phyloP scores from a whole-genome alignment of 2,113 vertebrate genomes.

The Dromiciops gliroides region DNA sequence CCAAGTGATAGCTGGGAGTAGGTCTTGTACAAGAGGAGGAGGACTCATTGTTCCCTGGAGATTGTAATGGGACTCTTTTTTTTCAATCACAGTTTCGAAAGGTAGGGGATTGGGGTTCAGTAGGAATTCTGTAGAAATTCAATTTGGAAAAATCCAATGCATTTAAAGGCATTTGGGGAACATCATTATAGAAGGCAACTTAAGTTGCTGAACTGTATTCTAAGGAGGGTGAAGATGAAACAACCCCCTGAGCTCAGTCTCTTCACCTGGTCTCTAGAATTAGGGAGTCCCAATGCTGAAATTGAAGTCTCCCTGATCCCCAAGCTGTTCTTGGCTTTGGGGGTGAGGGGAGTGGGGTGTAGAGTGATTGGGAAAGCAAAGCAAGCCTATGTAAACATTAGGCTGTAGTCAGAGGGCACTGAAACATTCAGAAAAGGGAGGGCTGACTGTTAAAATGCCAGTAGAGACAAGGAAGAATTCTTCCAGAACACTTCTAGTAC shows the following conservation, averaged over 20 bases:
- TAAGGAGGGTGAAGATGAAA: background rate
- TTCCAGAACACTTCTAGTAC: background rate
- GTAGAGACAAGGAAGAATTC: background rate
- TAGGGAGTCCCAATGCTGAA: background rate
- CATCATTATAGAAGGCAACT: background rate
- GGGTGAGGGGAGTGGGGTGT: background rate
- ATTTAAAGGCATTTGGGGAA: background rate
- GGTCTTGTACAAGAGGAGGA: background rate
- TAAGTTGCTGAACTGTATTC: background rate
- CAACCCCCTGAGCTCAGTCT: background rate
- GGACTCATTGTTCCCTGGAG: background rate
- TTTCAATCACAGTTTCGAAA: background rate
- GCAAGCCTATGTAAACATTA: background rate
- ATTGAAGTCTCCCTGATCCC: background rate
- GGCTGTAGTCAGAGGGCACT: background rate
- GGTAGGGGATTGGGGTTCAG: background rate
- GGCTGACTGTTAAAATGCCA: background rate
- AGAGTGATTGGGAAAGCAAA: background rate
- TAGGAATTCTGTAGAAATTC: background rate
- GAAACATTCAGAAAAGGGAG: background rate
- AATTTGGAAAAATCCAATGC: background rate
- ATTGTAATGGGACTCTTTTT: background rate
- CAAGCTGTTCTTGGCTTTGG: background rate
- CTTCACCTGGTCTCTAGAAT: background rate
- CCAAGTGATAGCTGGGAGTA: conserved; percentile 33